A percentile compares a stretch with the other conserved stretches of the same genome.
Conservation (phyloP, 1,140 invertebrate species). For the Hylyphantes graminicola region DNA sequence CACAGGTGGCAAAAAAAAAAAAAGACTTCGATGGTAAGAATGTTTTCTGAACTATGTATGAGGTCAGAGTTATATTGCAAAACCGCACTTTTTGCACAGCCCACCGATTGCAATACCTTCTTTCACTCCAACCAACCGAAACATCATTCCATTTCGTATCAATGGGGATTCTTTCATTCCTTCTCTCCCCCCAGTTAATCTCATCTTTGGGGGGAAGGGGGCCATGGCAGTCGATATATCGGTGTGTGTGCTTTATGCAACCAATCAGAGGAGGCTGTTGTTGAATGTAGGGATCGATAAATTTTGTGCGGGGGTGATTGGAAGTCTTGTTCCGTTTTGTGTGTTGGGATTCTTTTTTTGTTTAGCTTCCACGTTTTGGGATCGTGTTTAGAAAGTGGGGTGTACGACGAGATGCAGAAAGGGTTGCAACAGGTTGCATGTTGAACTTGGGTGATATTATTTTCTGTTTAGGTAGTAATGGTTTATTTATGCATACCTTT, state of each 20-base stretch:
- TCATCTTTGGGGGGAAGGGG: neutral
- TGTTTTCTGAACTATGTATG: too few species aligned
- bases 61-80: too few species aligned
- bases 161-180: neutral
- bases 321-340: too few species aligned
- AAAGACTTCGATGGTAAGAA: too few species aligned
- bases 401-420: too few species aligned
- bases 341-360: too few species aligned
- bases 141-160: constrained; percentile 54
- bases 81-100: neutral
- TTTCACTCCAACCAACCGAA: neutral
- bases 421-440: too few species aligned
- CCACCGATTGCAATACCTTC: constrained; percentile 7
- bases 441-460: too few species aligned
- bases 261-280: neutral
- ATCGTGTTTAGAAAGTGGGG: too few species aligned
- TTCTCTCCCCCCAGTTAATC: constrained; percentile 21
- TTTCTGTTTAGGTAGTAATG: too few species aligned
- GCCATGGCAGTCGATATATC: constrained; percentile 47
- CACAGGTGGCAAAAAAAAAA: too few species aligned
- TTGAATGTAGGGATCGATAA: neutral
- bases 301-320: neutral
- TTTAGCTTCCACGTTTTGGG: neutral
- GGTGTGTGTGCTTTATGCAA: constrained; percentile 9
- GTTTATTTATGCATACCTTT: too few species aligned